Evolutionary conservation across 2,113 vertebrate genomes (phyloP), one percentile per base, ranked within the genome.

Genomic region (Sterna hirundo): DNA sequence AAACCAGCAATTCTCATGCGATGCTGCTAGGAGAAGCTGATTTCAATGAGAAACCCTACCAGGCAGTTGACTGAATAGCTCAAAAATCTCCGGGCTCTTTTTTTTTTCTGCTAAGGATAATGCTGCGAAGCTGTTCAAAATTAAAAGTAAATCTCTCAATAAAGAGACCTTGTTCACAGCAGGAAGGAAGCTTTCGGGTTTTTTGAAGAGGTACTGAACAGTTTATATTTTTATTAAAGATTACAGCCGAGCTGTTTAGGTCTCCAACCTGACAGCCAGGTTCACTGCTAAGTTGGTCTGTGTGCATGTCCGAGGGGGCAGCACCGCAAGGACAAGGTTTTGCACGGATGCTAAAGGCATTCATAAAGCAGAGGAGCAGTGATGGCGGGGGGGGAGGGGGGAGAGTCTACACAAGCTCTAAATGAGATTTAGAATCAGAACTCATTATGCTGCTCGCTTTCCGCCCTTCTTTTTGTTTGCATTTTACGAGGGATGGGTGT

Each of bases 121-220:
- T 89, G 66, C 95, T 95, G 71, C 1, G 47, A 96, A 97, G 95
- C 97, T 95, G 87, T 94, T 98, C 88, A 94, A 97, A 98, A 98
- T 98, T 97, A 98, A 97, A 98, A 97, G 94, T 93, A 97, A 98
- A 98, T 96, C 96, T 98, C 96, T 96, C 91, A 91, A 81, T 96
- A 97, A 97, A 81, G 78, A 96, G 90, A 96, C 93, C 54, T 95
- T 95, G 90, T 93, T 94, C 90, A 81, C 96, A 95, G 94, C 84
- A 34, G n/a, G 74, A 78, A 81, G 86, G 93, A 87, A 96, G 88
- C 61, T 76, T 93, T 91, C 47, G n/a, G n/a, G 6, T 57, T 95
- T 90, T 84, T 61, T 36, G 23, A 79, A 65, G 61, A 55, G 47
- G 51, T 0, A 0, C 49, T 58, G 78, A 69, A 23, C 38, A 91